phyloP scores from a whole-genome alignment of 2,888 invertebrate genomes.

The Lacanobia oleracea region DNA sequence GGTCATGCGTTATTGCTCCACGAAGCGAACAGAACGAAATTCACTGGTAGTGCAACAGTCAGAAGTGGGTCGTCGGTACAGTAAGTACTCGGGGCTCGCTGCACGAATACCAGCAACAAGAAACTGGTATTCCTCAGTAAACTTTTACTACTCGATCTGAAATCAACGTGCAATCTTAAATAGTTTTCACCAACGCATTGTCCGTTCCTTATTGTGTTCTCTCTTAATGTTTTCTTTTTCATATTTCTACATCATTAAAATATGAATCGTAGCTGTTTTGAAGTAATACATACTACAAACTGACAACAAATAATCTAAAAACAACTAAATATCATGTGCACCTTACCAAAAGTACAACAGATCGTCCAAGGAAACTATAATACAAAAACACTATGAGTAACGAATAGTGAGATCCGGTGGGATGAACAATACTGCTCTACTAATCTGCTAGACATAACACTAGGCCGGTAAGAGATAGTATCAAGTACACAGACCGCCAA shows the following conservation, averaged over 20 bases:
- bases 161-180: constrained; percentile 24
- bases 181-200: constrained; percentile 8
- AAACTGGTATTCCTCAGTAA: constrained; percentile 42
- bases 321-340: constrained; percentile 29
- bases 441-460: constrained; percentile 23
- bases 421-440: constrained; percentile 35
- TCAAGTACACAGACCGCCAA: constrained; percentile 43
- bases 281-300: constrained; percentile 16
- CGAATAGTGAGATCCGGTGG: constrained; percentile 33
- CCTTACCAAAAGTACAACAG: constrained; percentile 48
- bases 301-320: constrained; percentile 30
- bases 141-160: constrained; percentile 35
- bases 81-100: not conserved
- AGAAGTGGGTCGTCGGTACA: constrained; percentile 53
- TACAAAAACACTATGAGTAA: constrained; percentile 54
- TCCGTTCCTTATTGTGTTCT: not conserved
- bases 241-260: constrained; percentile 3
- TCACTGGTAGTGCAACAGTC: constrained; percentile 49
- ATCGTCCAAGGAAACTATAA: constrained; percentile 37
- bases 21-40: constrained; percentile 50
- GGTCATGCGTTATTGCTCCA: constrained; percentile 56
- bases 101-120: constrained; percentile 37
- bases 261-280: not conserved
- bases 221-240: constrained; percentile 4
- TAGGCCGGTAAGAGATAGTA: constrained; percentile 46